These are phyloP conservation scores for Passer domesticus DNA, from an alignment of 2,113 vertebrate genomes.

Conservation along the genomic window DNA sequence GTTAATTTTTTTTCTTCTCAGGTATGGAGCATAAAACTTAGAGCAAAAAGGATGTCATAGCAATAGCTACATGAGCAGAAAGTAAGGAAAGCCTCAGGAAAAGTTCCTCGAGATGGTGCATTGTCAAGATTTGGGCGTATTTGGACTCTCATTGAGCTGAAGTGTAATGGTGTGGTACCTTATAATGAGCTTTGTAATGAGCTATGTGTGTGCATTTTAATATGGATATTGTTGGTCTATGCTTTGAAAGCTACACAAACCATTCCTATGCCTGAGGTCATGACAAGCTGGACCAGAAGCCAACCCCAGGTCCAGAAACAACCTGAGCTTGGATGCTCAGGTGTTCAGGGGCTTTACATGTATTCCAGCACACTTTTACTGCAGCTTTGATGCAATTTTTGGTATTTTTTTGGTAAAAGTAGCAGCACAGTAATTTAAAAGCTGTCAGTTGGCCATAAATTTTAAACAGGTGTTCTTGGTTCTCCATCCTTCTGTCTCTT, in stretches of 20 bases:
- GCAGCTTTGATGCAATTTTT: neutral
- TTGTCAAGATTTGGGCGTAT: neutral
- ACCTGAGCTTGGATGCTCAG: neutral
- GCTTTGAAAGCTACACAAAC: neutral
- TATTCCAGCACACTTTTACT: neutral
- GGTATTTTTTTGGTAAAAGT: neutral
- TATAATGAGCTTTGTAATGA: neutral
- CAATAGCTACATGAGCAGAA: neutral
- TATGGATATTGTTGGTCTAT: neutral
- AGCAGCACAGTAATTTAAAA: neutral
- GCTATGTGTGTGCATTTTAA: neutral
- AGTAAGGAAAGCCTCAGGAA: neutral
- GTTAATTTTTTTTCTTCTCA: neutral
- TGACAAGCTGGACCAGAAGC: neutral
- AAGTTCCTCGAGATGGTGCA: fast-evolving
- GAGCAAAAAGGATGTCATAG: neutral
- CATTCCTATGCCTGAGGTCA: neutral
- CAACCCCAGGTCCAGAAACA: too few species aligned
- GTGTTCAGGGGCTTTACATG: fast-evolving
- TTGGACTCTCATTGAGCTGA: neutral
- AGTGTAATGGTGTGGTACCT: neutral
- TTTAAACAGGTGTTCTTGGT: neutral
- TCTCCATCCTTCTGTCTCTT: neutral
- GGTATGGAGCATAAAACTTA: neutral
- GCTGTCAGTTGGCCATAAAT: neutral